Evolutionary conservation across 2,888 invertebrate species (phyloP), one percentile per base, ranked within the genome.

Genomic region (Gastracanthus pulcherrimus): DNA sequence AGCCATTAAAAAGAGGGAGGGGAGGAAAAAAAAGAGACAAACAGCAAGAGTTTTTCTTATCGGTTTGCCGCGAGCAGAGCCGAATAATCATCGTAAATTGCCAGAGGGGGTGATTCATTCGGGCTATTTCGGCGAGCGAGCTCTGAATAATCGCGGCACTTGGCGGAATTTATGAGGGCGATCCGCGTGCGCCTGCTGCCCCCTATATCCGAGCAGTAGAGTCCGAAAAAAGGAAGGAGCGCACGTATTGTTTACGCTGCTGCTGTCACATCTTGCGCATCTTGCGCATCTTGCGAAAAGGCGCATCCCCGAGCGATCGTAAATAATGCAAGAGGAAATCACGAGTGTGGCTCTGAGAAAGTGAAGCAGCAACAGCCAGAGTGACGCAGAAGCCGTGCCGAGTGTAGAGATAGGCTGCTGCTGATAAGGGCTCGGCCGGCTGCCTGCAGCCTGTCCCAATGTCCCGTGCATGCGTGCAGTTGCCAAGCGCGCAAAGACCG

Each of bases 241-340:
- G 16, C 16, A 5, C 5, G 45, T n/a, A 36, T 62, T 62, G 62
- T 62, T 62, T 62, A 62, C 62, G 36, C 34, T 31, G n/a, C n/a
- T 34, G 62, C n/a, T n/a, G n/a, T n/a, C n/a, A n/a, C n/a, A 9
- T 31, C 31, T 29, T n/a, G 60, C 13, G 23, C 1, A 29, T n/a
- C n/a, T n/a, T n/a, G n/a, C n/a, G n/a, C n/a, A n/a, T 4, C 60
- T 41, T 1, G 19, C 26, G 45, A 23, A 38, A 66, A 62, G n/a
- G n/a, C 26, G 36, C 64, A 41, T 26, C 26, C 26, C 26, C 66
- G n/a, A n/a, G 13, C 66, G 41, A 36, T 64, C 51, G 64, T 80
- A 80, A 80, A 75, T 80, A 80, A 80, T 69, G 80, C 60, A 80
- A 51, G 31, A 80, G 80, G 80, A 80, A 80, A 69, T 80, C 38